Base-by-base conservation (phyloP, 2,888 invertebrate species). In the Yponomeuta cagnagella region DNA sequence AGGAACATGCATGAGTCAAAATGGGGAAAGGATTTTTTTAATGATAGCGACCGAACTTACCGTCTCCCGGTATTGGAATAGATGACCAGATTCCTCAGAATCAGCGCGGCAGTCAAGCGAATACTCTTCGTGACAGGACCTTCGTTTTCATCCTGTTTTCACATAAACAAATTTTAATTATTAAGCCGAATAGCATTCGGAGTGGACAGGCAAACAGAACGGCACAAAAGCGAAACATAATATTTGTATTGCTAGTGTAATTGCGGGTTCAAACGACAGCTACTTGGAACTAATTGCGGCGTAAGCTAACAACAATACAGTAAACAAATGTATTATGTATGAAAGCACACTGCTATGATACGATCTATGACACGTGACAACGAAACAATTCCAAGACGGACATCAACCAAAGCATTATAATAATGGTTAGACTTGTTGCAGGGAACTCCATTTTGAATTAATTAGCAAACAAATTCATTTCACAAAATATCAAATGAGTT, bases 41-140 rank as follows among this genome's bases (percentile, higher is more conserved):
- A 33, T 4, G 3, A 15, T 58, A 15, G 15, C 23, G 23, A 52
- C 9, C n/a, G 23, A 33, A 71, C 79, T 87, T 88, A 98, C 98
- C 98, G 96, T 93, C 98, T 95, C 80, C 98, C 97, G 77, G 95
- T 95, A 76, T 96, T 95, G 71, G 99, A 99, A 90, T 98, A 98
- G 84, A 97, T 97, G 76, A 98, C 98, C 85, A 99, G 95, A 94
- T 99, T 99, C 85, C 99, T 95, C 82, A 99, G 94, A 84, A 99
- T 99, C 71, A 99, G 94, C 75, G 99, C 98, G 74, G 99, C 97
- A 69, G 99, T 99, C 79, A 99, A 93, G 75, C 99, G 95, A 87
- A 99, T 98, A 90, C 99, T 99, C 93, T 99, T 99, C 70, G 99
- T 99, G 68, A 99, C 98, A 68, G 99, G 99, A 66, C 99, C 99